phyloP scores from a whole-genome alignment of 2,797 vertebrate genomes.

The Morus bassanus region DNA sequence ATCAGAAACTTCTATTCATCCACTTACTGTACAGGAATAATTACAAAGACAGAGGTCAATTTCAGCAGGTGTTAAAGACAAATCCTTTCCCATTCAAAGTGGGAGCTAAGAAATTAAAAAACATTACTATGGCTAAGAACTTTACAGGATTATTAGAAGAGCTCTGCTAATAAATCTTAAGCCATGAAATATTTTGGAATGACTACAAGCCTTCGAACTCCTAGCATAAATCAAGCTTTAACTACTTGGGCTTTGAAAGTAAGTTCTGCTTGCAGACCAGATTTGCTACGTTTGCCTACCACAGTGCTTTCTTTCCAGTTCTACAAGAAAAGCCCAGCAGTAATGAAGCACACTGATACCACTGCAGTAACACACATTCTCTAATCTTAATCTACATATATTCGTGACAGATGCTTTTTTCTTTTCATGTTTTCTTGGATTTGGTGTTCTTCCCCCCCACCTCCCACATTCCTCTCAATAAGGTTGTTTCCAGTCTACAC shows the following conservation, averaged over 20 bases:
- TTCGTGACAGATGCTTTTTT: background rate
- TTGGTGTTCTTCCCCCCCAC: background rate
- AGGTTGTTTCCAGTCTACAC: background rate
- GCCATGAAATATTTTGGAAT: background rate
- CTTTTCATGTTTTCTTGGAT: background rate
- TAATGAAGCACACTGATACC: background rate
- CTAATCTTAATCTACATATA: background rate
- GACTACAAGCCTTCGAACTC: background rate
- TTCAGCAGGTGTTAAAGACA: background rate
- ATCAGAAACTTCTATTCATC: background rate
- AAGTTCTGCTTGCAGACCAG: background rate
- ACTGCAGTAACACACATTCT: background rate
- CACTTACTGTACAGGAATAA: background rate
- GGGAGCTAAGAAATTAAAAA: background rate
- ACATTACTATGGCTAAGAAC: background rate
- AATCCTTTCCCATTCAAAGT: background rate
- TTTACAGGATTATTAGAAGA: slow-evolving; percentile 25
- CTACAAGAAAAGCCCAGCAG: background rate
- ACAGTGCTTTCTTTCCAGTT: background rate
- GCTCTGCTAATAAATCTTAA: slow-evolving; percentile 28
- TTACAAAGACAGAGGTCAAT: background rate
- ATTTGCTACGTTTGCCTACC: background rate
- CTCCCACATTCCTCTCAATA: background rate
- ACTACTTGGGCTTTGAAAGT: background rate
- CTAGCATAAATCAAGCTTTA: background rate